These are phyloP conservation scores for Polietes domitor DNA, from an alignment of 2,888 invertebrate genomes.

Conservation along the genomic window DNA sequence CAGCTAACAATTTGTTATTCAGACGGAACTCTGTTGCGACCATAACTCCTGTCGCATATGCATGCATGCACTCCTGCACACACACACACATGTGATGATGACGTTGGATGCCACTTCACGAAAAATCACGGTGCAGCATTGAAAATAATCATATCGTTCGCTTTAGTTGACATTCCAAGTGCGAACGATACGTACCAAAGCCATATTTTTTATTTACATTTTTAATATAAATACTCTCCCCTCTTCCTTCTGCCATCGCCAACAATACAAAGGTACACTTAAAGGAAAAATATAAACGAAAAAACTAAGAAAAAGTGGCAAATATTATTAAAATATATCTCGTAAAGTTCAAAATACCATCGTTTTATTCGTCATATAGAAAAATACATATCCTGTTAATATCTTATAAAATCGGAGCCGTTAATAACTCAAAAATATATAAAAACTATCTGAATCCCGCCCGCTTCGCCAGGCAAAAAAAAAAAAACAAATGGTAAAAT, in stretches of 20 bases:
- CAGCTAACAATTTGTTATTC: too few species aligned
- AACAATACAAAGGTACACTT: background rate
- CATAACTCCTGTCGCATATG: background rate
- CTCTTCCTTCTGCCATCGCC: too few species aligned
- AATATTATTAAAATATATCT: too few species aligned
- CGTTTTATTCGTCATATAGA: too few species aligned
- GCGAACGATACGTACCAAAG: background rate
- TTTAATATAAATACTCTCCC: slow-evolving; percentile 15
- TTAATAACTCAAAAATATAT: too few species aligned
- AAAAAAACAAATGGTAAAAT: too few species aligned
- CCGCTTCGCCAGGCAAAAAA: too few species aligned
- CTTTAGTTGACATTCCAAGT: background rate
- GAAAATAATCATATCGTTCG: slow-evolving; percentile 23
- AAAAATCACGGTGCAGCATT: background rate
- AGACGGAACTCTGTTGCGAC: too few species aligned
- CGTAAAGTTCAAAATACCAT: too few species aligned
- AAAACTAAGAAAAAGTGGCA: background rate
- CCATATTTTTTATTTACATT: slow-evolving; percentile 19
- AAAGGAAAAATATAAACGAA: background rate
- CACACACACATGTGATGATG: background rate
- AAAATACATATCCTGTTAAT: too few species aligned
- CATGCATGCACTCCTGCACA: background rate
- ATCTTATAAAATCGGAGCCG: too few species aligned
- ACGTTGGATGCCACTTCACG: background rate
- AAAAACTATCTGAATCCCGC: too few species aligned